Conservation (phyloP, 2,113 vertebrate genomes). For the Grammomys surdaster region DNA sequence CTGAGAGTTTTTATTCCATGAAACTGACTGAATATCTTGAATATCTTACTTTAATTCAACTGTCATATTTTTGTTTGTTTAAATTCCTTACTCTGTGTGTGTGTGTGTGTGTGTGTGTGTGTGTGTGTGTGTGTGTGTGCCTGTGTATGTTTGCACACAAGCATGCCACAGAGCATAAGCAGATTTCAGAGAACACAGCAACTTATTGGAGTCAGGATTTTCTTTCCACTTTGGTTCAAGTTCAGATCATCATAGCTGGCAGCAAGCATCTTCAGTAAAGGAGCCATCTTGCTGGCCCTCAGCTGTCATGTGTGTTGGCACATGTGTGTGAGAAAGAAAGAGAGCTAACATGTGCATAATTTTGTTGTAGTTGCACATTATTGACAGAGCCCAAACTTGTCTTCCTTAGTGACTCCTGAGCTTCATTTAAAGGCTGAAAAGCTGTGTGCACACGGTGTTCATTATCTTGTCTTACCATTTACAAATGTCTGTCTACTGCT, state of each 20-base stretch:
- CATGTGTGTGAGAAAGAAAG: neutral
- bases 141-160: neutral
- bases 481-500: conserved; percentile 53
- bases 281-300: neutral
- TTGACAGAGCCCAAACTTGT: conserved; percentile 35
- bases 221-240: neutral
- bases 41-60: neutral
- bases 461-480: conserved; percentile 32
- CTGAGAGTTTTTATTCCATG: conserved; percentile 34
- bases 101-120: neutral
- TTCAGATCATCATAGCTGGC: neutral
- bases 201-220: neutral
- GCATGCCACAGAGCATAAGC: neutral
- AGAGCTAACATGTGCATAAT: neutral
- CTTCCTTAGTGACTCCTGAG: conserved; percentile 26
- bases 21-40: neutral
- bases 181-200: neutral
- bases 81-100: neutral
- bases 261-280: neutral
- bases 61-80: conserved; percentile 19
- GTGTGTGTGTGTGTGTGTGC: neutral
- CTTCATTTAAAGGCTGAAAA: conserved; percentile 44
- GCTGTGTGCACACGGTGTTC: neutral
- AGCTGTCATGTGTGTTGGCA: neutral
- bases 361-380: conserved; percentile 17